Evolutionary conservation across 1,140 invertebrate species (phyloP), one percentile per base, ranked within the genome.

Genomic region (Drosophila setifemur): DNA sequence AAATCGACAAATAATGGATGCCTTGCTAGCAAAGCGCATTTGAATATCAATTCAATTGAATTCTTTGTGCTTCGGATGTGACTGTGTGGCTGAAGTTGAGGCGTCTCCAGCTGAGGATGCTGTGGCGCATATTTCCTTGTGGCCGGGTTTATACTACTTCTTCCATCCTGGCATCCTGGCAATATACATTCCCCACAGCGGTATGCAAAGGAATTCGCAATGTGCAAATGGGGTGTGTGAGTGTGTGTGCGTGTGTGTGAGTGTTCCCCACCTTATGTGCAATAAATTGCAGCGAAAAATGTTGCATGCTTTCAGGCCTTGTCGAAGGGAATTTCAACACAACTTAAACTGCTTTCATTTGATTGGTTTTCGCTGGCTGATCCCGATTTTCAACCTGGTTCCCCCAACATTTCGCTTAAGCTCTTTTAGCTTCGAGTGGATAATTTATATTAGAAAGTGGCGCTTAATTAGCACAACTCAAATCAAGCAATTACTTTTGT

Each of bases 41-140:
- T 88, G 83, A 88, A 88, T 88, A 88, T 88, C 83, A 88, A 88
- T 88, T 88, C 74, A 88, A 88, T 79, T 85, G 78, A 78, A 83
- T 83, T 88, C 85, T 83, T 75, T 88, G 81, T 85, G 81, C 70
- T 58, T 68, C 57, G 49, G 68, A 55, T 70, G 29, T 25, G 54
- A 52, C 57, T 61, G 52, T 31, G 26, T 42, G n/a, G n/a, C 55
- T 57, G 49, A 53, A 42, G 55, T 12, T 48, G 55, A 23, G 60
- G 60, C 57, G 57, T 63, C 60, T 64, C 57, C 60, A 29, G 60
- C 60, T 64, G 60, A 29, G 60, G 40, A 64, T 64, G 39, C 39
- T 63, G 39, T 16, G 68, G 45, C 55, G 66, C 71, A 85, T 85
- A 79, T 85, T 78, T 79, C 58, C 40, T 69, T 79, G 39, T 50